Evolutionary conservation across 2,797 vertebrate species (phyloP).

Genomic region (Urosaurus nigricauda): DNA sequence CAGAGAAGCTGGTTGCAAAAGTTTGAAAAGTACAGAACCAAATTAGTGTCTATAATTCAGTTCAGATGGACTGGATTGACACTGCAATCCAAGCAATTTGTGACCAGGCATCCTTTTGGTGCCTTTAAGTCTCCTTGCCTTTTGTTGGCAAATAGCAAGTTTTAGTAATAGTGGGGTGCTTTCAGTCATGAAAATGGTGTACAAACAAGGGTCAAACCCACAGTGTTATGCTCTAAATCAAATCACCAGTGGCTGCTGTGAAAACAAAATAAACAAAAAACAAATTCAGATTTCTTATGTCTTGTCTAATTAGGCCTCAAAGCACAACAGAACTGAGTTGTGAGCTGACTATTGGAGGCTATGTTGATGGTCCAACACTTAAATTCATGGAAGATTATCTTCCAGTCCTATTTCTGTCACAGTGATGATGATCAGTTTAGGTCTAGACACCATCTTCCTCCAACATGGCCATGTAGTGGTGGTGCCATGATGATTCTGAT

Average conservation of each 20-base stretch:
- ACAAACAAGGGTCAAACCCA: neutral
- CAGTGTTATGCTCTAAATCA: neutral
- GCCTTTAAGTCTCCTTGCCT: neutral
- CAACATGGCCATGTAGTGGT: no score
- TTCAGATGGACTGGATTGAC: constrained; percentile 23
- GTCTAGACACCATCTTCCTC: no score
- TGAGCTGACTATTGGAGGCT: no score
- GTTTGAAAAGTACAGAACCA: constrained; percentile 9
- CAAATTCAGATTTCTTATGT: neutral
- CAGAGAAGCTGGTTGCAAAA: constrained; percentile 40
- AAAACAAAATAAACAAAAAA: neutral
- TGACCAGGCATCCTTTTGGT: neutral
- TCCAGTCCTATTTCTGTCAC: no score
- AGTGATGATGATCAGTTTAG: no score
- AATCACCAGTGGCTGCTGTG: neutral
- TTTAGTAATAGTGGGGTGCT: neutral
- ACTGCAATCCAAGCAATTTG: neutral
- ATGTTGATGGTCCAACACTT: no score
- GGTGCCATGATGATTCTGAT: no score
- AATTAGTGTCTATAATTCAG: constrained; percentile 40
- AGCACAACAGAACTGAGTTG: neutral
- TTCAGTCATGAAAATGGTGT: neutral
- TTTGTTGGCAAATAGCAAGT: neutral
- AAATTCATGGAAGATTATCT: no score
- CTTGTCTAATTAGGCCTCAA: neutral